Percentiles rank a stretch among this genome's conserved stretches.
Evolutionary conservation across 2,113 vertebrate genomes (phyloP).

Genomic region (Ceyx melanurus): DNA sequence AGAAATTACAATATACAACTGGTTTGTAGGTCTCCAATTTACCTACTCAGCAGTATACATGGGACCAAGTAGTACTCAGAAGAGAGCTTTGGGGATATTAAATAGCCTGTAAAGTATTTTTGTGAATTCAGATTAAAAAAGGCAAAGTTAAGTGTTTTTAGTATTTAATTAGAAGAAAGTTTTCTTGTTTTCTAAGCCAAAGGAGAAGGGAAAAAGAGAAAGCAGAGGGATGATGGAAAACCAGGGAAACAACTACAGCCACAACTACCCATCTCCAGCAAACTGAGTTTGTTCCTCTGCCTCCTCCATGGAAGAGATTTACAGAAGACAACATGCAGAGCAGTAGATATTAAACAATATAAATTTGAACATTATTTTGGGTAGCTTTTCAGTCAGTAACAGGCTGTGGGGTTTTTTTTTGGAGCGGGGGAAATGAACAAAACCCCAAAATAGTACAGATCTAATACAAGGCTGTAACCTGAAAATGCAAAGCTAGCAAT

Average conservation of each 20-base stretch:
- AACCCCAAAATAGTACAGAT: neutral
- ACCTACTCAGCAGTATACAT: neutral
- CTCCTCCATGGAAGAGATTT: neutral
- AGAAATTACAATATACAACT: neutral
- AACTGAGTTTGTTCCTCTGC: neutral
- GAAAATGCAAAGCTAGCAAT: neutral
- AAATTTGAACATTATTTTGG: neutral
- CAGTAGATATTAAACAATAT: neutral
- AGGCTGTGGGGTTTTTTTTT: neutral
- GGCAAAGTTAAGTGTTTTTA: neutral
- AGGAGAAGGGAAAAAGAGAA: neutral
- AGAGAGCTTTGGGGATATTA: neutral
- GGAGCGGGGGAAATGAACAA: neutral
- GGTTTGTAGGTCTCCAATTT: neutral
- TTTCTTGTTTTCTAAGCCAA: neutral
- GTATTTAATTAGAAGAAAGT: neutral
- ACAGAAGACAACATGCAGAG: neutral
- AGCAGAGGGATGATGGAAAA: neutral
- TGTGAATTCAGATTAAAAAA: neutral
- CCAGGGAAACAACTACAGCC: neutral
- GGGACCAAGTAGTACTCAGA: neutral
- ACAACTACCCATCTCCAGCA: fast-evolving
- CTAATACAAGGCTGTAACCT: neutral
- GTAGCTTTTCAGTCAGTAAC: neutral
- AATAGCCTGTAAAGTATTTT: neutral